phyloP scores from a whole-genome alignment of 2,113 vertebrate genomes.

The Narcine bancroftii region DNA sequence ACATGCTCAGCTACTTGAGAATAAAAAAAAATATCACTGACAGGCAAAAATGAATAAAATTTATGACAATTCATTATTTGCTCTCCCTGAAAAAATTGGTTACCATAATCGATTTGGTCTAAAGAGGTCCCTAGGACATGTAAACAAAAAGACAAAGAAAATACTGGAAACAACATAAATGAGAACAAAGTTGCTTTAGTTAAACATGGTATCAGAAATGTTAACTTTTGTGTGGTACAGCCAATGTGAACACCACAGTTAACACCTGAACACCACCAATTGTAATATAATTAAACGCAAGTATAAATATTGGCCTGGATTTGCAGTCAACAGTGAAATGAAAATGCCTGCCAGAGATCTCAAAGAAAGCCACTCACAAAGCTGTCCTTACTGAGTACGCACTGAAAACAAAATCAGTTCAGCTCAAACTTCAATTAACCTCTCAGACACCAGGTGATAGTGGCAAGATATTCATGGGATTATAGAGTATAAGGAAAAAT shows the following conservation, averaged over 20 bases:
- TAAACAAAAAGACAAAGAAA: background rate
- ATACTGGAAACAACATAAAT: background rate
- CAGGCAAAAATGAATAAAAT: too few species aligned
- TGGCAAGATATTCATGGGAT: too few species aligned
- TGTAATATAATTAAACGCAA: background rate
- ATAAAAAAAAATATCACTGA: background rate
- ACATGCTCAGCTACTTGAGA: background rate
- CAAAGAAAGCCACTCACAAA: too few species aligned
- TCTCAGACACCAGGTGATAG: too few species aligned
- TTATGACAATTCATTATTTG: background rate
- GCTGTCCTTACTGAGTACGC: too few species aligned
- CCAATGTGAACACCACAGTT: background rate
- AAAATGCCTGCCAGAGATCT: too few species aligned
- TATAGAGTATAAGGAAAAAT: too few species aligned
- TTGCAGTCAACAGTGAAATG: too few species aligned
- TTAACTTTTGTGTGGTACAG: background rate
- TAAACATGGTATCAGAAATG: background rate
- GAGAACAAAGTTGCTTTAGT: background rate
- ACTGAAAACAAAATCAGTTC: too few species aligned
- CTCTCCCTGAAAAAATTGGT: background rate
- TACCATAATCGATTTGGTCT: background rate
- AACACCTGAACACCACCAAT: background rate
- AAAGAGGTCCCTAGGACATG: background rate
- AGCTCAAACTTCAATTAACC: too few species aligned
- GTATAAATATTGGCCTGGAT: background rate